Evolutionary conservation across 1,140 invertebrate genomes (phyloP).

Genomic region (Dinoponera quadriceps): DNA sequence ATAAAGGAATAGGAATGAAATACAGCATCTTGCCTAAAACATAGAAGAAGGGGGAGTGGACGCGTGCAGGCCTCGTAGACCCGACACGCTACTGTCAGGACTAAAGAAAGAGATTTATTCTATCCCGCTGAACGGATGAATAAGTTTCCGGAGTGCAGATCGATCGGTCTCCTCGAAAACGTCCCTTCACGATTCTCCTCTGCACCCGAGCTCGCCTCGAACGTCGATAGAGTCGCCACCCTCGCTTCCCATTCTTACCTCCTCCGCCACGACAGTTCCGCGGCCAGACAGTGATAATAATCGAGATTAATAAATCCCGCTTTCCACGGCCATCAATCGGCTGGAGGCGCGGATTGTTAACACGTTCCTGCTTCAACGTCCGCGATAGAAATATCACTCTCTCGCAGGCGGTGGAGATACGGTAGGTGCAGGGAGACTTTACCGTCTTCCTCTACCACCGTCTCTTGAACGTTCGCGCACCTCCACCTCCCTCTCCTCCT

Average conservation of each 20-base stretch:
- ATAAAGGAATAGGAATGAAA: too few relatives aligned
- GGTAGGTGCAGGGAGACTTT: constrained; percentile 65
- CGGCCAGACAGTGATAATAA: constrained; percentile 72
- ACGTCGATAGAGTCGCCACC: constrained; percentile 73
- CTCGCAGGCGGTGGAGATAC: constrained; percentile 67
- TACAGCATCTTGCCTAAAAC: too few relatives aligned
- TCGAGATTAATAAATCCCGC: constrained; percentile 78
- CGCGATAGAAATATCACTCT: constrained; percentile 79
- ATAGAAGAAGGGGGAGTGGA: too few relatives aligned
- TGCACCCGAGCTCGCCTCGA: constrained; percentile 41
- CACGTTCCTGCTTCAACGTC: constrained; percentile 72
- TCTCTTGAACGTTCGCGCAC: constrained; percentile 47
- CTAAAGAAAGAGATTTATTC: too few relatives aligned
- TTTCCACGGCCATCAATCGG: constrained; percentile 78
- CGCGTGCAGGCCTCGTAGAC: too few relatives aligned
- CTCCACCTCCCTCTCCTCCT: constrained; percentile 41
- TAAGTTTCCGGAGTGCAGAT: too few relatives aligned
- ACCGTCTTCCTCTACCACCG: constrained; percentile 58
- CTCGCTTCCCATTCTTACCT: too few relatives aligned
- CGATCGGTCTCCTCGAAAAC: constrained; percentile 22
- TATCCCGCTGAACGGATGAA: too few relatives aligned
- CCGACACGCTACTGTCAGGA: too few relatives aligned
- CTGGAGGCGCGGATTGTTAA: constrained; percentile 76
- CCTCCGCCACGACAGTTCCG: neutral
- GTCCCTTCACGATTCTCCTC: neutral